A percentile compares a stretch with the other conserved stretches of the same genome.
Conservation (phyloP, 2,888 invertebrate genomes). For the Agrilus cyanescens region DNA sequence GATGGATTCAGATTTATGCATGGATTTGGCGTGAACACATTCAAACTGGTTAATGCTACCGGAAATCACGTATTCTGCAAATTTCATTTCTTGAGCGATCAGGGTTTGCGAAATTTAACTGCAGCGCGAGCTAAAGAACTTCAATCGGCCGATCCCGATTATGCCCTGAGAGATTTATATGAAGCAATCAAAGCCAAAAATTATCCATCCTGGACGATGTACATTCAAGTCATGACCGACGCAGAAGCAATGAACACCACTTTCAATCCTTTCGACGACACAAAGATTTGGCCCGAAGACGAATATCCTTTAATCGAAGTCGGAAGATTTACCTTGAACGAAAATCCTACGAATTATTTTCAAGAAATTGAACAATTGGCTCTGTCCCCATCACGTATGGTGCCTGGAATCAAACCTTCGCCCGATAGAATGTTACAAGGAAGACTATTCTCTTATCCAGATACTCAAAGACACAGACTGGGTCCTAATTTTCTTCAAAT, state of each 20-base stretch:
- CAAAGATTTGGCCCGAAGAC: slow-evolving; percentile 83
- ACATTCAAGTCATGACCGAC: slow-evolving; percentile 79
- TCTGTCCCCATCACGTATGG: slow-evolving; percentile 78
- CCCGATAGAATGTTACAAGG: slow-evolving; percentile 91
- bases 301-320: slow-evolving; percentile 83
- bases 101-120: slow-evolving; percentile 72
- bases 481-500: slow-evolving; percentile 87
- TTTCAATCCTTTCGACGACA: slow-evolving; percentile 88
- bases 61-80: slow-evolving; percentile 71
- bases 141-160: slow-evolving; percentile 74
- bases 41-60: slow-evolving; percentile 71
- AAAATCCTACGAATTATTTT: slow-evolving; percentile 86
- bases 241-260: slow-evolving; percentile 67
- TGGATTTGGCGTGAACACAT: slow-evolving; percentile 91
- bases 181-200: slow-evolving; percentile 70
- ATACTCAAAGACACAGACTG: slow-evolving; percentile 82
- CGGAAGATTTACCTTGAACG: slow-evolving; percentile 74
- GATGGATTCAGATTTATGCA: slow-evolving; percentile 67
- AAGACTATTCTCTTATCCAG: slow-evolving; percentile 76
- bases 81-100: slow-evolving; percentile 86
- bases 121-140: slow-evolving; percentile 57
- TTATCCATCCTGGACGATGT: slow-evolving; percentile 69
- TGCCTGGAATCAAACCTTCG: slow-evolving; percentile 87
- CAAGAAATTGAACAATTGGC: slow-evolving; percentile 89
- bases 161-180: slow-evolving; percentile 77